These are phyloP conservation scores for Pycnomerus fuliginosus DNA, from an alignment of 2,888 invertebrate species.

Conservation along the genomic window DNA sequence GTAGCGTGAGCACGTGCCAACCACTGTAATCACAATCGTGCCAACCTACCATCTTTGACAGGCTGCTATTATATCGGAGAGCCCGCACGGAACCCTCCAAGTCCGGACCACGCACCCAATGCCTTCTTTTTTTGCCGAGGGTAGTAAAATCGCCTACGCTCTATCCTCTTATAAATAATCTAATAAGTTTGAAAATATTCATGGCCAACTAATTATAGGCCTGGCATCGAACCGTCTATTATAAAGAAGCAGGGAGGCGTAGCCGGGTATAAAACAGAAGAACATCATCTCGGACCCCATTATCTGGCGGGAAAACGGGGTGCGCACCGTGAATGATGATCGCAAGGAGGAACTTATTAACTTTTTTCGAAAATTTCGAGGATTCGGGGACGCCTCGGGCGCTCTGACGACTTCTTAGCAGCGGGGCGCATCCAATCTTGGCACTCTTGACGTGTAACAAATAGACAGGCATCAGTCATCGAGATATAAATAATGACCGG, in stretches of 20 bases:
- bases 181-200: constrained; percentile 48
- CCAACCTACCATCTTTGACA: constrained; percentile 30
- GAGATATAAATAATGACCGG: constrained; percentile 43
- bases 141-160: neutral
- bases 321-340: constrained; percentile 26
- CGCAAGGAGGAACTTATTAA: constrained; percentile 20
- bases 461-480: constrained; percentile 52
- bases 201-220: constrained; percentile 48
- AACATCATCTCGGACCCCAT: neutral
- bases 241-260: constrained; percentile 48
- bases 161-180: constrained; percentile 31
- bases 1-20: constrained; percentile 34
- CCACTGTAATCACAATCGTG: constrained; percentile 33
- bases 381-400: no score
- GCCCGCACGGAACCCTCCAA: no score
- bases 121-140: neutral
- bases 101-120: no score
- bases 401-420: constrained; percentile 49
- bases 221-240: constrained; percentile 49
- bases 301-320: no score
- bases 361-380: constrained; percentile 1
- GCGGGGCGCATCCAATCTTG: constrained; percentile 49
- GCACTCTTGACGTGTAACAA: constrained; percentile 51
- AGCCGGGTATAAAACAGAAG: neutral
- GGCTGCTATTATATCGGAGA: constrained; percentile 32